Percentiles rank a stretch among this genome's conserved stretches.
Evolutionary conservation across 1,140 invertebrate genomes (phyloP).

Genomic region (Trichomalopsis sarcophagae): DNA sequence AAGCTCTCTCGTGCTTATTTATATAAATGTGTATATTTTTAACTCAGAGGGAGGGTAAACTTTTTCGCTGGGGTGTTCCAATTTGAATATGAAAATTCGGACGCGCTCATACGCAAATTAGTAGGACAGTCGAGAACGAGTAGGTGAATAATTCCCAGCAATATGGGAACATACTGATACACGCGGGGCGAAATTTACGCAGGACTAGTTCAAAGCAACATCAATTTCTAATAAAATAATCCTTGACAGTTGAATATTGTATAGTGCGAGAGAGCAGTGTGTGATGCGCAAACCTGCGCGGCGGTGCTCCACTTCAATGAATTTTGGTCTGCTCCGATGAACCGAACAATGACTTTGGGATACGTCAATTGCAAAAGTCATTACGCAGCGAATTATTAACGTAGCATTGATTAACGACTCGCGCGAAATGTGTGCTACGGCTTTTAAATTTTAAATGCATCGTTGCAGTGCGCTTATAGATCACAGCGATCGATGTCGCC

Average conservation of each 20-base stretch:
- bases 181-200: no score
- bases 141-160: not conserved
- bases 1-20: not conserved
- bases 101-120: not conserved
- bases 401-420: not conserved
- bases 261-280: not conserved
- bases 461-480: no score
- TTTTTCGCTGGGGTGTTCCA: no score
- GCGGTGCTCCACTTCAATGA: not conserved
- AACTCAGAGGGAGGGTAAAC: no score
- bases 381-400: constrained; percentile 2
- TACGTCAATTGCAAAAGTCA: constrained; percentile 20
- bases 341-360: not conserved
- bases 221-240: constrained; percentile 18
- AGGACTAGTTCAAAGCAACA: not conserved
- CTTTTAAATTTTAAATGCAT: no score
- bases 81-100: not conserved
- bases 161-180: not conserved
- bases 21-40: no score
- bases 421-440: not conserved
- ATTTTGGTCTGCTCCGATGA: constrained; percentile 12
- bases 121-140: not conserved
- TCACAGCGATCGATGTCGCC: no score
- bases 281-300: constrained; percentile 2
- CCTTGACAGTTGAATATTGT: not conserved